Percentiles rank a stretch among this genome's conserved stretches.
phyloP scores from a whole-genome alignment of 2,888 invertebrate genomes.

The Heliconius sara region DNA sequence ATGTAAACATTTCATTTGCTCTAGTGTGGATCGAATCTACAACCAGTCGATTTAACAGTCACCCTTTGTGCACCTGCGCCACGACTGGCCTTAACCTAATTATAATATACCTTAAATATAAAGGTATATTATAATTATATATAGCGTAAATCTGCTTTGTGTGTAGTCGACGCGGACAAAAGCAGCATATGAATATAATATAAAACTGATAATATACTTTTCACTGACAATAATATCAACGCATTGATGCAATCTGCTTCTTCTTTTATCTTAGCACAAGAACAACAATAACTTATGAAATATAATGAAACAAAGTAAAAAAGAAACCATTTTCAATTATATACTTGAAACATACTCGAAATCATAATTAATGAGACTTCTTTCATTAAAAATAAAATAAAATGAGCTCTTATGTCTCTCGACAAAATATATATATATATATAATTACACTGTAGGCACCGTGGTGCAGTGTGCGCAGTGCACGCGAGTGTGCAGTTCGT shows the following conservation, averaged over 20 bases:
- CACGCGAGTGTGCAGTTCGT: constrained; percentile 1
- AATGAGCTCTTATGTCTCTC: constrained; percentile 9
- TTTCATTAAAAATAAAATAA: constrained; percentile 14
- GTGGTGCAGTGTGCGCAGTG: not conserved
- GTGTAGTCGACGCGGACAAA: not conserved
- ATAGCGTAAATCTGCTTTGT: too few species aligned
- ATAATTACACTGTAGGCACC: not conserved
- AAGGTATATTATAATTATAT: too few species aligned
- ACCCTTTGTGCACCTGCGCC: too few species aligned
- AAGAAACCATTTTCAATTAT: not conserved
- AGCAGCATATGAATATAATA: not conserved
- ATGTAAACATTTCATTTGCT: too few species aligned
- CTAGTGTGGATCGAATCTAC: too few species aligned
- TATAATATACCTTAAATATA: too few species aligned
- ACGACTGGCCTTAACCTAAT: too few species aligned
- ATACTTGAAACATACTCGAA: not conserved
- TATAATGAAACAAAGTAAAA: not conserved
- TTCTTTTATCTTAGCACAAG: not conserved
- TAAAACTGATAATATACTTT: not conserved
- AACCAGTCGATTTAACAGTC: too few species aligned
- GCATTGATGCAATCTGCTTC: not conserved
- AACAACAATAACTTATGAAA: not conserved
- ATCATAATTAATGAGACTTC: constrained; percentile 1
- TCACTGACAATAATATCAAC: not conserved
- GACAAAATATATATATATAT: not conserved